Evolutionary conservation across 2,888 invertebrate genomes (phyloP), one percentile per base, ranked within the genome.

Genomic region (Ariolimax columbianus): DNA sequence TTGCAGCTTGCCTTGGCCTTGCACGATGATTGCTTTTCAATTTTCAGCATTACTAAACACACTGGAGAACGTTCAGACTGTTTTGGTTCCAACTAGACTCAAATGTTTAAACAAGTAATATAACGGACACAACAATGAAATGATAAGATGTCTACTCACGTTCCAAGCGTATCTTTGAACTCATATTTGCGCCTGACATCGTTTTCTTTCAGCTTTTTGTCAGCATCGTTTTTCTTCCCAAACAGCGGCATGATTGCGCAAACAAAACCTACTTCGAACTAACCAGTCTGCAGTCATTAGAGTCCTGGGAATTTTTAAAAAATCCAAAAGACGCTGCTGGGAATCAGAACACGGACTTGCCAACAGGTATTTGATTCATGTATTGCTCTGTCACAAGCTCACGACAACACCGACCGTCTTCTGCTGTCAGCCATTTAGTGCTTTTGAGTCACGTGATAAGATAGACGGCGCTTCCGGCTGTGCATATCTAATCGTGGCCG

Each of bases 131-230:
- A n/a, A n/a, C n/a, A n/a, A n/a, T n/a, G n/a, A n/a, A n/a, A n/a
- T n/a, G n/a, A n/a, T n/a, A n/a, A n/a, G n/a, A n/a, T 55, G 55
- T 55, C 23, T 88, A 92, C 92, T 92, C 87, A 92, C 92, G 92
- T 92, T 89, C 92, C 92, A 26, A 92, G 88, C 1, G 90, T 91
- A 81, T 91, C 90, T 86, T 91, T 91, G 77, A 92, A 91, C 77
- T 91, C 91, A 83, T 92, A 92, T 86, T 90, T 90, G 86, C 90
- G 89, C 47, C 89, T 87, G 72, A 92, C 89, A 86, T 91, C 91
- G 47, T 86, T 86, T 75, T 91, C 91, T 86, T 91, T 91, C 36
- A 88, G 84, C 87, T 91, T 91, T 86, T 91, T 91, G 36, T 91
- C 91, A 33, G 88, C 78, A 73, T 91, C 92, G 70, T 81, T 85